Evolutionary conservation across 2,797 vertebrate species (phyloP).

Genomic region (Moxostoma hubbsi): DNA sequence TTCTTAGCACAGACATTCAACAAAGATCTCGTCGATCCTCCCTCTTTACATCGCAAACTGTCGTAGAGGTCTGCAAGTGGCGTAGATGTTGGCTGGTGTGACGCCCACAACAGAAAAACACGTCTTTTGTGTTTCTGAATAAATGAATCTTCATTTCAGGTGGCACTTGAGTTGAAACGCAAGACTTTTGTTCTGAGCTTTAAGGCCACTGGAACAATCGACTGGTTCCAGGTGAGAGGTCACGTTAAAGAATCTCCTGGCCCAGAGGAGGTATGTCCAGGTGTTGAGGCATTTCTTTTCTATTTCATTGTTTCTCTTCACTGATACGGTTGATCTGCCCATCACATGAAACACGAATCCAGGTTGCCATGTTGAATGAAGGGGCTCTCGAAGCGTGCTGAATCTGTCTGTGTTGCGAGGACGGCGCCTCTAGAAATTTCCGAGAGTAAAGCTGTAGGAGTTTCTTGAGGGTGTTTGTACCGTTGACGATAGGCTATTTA

Average conservation of each 20-base stretch:
- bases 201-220: constrained; percentile 37
- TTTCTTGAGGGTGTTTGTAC: constrained; percentile 43
- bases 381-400: constrained; percentile 27
- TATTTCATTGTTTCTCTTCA: constrained; percentile 16
- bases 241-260: constrained; percentile 20
- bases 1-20: not conserved
- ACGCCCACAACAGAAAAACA: not conserved
- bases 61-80: not conserved
- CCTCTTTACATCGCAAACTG: not conserved
- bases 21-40: not conserved
- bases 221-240: constrained; percentile 37
- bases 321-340: constrained; percentile 48
- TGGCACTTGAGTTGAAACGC: constrained; percentile 36
- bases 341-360: constrained; percentile 31
- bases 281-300: constrained; percentile 21
- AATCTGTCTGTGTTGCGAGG: constrained; percentile 33
- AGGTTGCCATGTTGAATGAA: constrained; percentile 38
- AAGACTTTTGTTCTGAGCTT: constrained; percentile 35
- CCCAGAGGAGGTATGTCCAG: constrained; percentile 27
- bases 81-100: not conserved
- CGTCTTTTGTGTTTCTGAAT: constrained; percentile 28
- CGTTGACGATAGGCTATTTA: constrained; percentile 41
- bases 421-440: constrained; percentile 15
- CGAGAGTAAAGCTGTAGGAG: constrained; percentile 45
- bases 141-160: constrained; percentile 32